Conservation (phyloP, 2,888 invertebrate species). For the Parnassius smintheus region DNA sequence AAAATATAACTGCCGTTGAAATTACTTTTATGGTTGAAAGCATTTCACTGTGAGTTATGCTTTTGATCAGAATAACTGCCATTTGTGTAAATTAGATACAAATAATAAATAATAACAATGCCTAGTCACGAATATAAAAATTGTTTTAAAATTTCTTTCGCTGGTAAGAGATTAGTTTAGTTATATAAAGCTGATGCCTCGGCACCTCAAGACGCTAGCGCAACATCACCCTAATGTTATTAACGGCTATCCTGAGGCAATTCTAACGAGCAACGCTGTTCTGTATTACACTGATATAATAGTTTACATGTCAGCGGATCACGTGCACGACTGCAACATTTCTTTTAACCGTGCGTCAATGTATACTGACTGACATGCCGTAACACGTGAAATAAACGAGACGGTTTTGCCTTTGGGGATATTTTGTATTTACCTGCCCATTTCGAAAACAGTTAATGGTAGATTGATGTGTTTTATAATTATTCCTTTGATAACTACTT, state of each 20-base stretch:
- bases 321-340: conserved; percentile 28
- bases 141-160: too few relatives aligned
- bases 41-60: too few relatives aligned
- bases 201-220: not conserved
- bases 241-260: conserved; percentile 61
- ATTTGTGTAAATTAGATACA: too few relatives aligned
- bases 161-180: too few relatives aligned
- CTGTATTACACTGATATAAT: conserved; percentile 31
- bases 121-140: too few relatives aligned
- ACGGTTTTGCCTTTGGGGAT: conserved; percentile 8
- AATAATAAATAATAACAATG: too few relatives aligned
- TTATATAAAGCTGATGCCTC: too few relatives aligned
- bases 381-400: conserved; percentile 6
- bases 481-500: not conserved
- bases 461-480: not conserved
- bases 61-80: too few relatives aligned
- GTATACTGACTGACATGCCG: conserved; percentile 13
- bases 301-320: conserved; percentile 27
- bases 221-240: conserved; percentile 42
- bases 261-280: conserved; percentile 44
- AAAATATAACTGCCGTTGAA: too few relatives aligned
- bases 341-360: conserved; percentile 24
- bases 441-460: conserved; percentile 1
- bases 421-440: conserved; percentile 6
- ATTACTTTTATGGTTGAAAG: too few relatives aligned